Percentiles rank a stretch among this genome's conserved stretches.
Evolutionary conservation across 2,888 invertebrate genomes (phyloP).

Genomic region (Ophion obscuratus): DNA sequence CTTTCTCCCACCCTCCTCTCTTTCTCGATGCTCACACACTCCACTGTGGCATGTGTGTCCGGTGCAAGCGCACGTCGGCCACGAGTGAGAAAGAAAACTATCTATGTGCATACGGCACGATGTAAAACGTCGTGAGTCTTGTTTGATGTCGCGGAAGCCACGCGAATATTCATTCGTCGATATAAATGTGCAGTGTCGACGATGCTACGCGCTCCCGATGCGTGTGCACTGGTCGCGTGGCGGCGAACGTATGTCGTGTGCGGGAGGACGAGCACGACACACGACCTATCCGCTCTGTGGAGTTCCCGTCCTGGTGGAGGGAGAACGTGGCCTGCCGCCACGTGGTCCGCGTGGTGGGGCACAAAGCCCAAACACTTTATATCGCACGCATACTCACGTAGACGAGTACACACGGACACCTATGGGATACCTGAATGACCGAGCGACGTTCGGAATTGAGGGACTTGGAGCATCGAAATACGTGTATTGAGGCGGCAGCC

Average conservation of each 20-base stretch:
- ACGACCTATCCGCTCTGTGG: constrained; percentile 77
- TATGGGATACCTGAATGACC: neutral
- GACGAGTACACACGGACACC: neutral
- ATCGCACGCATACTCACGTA: neutral
- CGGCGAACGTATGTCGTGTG: constrained; percentile 84
- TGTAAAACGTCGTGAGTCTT: neutral
- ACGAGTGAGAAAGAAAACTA: constrained; percentile 6
- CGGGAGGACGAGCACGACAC: constrained; percentile 81
- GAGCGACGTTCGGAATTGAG: no score
- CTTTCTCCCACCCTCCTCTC: neutral
- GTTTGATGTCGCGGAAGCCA: constrained; percentile 11
- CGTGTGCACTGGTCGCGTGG: constrained; percentile 84
- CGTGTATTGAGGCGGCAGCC: no score
- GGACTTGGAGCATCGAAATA: no score
- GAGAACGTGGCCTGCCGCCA: constrained; percentile 71
- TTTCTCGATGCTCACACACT: neutral
- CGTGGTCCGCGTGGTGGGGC: constrained; percentile 73
- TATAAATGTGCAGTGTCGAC: constrained; percentile 20
- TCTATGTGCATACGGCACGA: neutral
- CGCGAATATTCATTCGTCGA: constrained; percentile 24
- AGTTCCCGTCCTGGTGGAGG: constrained; percentile 69
- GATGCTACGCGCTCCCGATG: constrained; percentile 68
- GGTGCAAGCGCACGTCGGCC: neutral
- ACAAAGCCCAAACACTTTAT: constrained; percentile 10
- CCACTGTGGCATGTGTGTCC: neutral